phyloP scores from a whole-genome alignment of 1,140 invertebrate species.

The Probaryconus sp. region DNA sequence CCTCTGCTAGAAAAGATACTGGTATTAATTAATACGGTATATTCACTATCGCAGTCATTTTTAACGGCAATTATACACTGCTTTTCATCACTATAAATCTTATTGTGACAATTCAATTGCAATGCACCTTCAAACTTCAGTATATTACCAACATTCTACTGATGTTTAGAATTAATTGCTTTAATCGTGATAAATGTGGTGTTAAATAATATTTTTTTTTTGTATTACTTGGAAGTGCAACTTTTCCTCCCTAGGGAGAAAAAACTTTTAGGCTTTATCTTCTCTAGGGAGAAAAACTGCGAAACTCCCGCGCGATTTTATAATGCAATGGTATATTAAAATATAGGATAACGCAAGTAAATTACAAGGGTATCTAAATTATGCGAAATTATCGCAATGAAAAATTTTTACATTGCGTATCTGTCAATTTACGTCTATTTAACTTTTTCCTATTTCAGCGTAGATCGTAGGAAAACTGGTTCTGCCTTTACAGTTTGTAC shows the following conservation, averaged over 20 bases:
- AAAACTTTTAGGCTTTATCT: too few relatives aligned
- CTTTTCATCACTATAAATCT: neutral
- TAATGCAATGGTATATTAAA: too few relatives aligned
- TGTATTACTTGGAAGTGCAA: too few relatives aligned
- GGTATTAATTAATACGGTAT: conserved; percentile 9
- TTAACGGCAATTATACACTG: neutral
- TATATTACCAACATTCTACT: too few relatives aligned
- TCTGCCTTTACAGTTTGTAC: conserved; percentile 3
- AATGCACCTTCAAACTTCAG: too few relatives aligned
- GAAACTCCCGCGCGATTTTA: too few relatives aligned
- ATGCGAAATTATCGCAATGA: conserved; percentile 11
- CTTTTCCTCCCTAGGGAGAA: too few relatives aligned
- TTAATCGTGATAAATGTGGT: too few relatives aligned
- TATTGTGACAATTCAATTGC: conserved; percentile 3
- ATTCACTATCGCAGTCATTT: conserved; percentile 11
- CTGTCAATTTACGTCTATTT: conserved; percentile 15
- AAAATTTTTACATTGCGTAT: conserved; percentile 5
- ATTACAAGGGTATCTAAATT: conserved; percentile 7
- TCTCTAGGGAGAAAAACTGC: too few relatives aligned
- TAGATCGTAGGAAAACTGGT: conserved; percentile 20
- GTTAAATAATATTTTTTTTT: too few relatives aligned
- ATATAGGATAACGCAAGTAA: neutral
- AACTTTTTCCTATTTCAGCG: conserved; percentile 1
- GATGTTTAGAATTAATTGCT: too few relatives aligned
- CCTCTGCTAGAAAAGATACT: neutral